Evolutionary conservation across 2,113 vertebrate genomes (phyloP), one percentile per base, ranked within the genome.

Genomic region (Rhodinocichla rosea): DNA sequence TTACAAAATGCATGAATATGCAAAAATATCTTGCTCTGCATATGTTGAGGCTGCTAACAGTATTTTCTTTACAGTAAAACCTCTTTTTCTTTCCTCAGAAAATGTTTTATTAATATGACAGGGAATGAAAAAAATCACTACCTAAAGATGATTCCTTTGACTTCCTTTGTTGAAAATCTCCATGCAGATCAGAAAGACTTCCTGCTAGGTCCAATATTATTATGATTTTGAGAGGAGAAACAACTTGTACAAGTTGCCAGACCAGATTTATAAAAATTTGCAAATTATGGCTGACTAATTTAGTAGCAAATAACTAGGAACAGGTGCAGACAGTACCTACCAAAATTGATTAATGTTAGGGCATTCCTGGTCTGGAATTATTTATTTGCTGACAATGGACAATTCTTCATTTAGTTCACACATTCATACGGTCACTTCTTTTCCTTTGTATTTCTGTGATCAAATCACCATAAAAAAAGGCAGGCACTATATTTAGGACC

Each of bases 101-200:
- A 75, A 57, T 16, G 0, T 26, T 50, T 39, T 32, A 56, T 76
- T 89, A 65, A n/a, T 69, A 56, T 49, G 39, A 52, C 12, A 80
- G 15, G 4, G 5, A 89, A 4, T 22, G 6, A 32, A 6, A 1
- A 40, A 13, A 22, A 20, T 3, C 11, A 7, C n/a, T 53, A 39
- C 8, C 17, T 52, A 30, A 71, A 52, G 2, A 4, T 0, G 1
- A 20, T 69, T 56, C 16, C 24, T 65, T 80, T 62, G 40, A 10
- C 20, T 81, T 90, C 64, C 2, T 64, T 73, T 88, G 40, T 60
- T 75, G 26, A 57, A 89, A 94, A 92, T 32, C 11, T 84, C 35
- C 19, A 37, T 44, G 9, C 13, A 45, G 37, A 50, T 59, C 14
- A 82, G 44, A 49, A 8, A 44, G 13, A 32, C 4, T 7, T 70